Percentiles rank a stretch among this genome's conserved stretches.
Evolutionary conservation across 2,888 invertebrate genomes (phyloP).

Genomic region (Ochropleura plecta): DNA sequence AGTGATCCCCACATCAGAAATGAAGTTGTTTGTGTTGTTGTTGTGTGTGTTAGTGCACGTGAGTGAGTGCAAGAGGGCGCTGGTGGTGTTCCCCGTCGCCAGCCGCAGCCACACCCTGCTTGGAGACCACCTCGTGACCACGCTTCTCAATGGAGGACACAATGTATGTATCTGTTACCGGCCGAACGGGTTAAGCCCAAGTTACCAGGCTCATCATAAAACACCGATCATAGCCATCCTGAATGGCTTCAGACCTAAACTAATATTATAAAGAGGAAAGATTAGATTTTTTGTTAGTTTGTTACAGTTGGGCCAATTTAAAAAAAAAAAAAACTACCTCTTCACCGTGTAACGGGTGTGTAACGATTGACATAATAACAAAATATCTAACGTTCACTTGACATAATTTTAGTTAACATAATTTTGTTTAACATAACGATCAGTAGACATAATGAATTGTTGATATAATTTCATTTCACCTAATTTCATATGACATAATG

Average conservation of each 20-base stretch:
- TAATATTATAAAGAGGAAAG: too few relatives aligned
- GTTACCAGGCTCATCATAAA: not conserved
- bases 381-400: too few relatives aligned
- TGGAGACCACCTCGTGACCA: constrained; percentile 73
- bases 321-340: too few relatives aligned
- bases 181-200: not conserved
- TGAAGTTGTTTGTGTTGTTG: constrained; percentile 45
- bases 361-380: too few relatives aligned
- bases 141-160: constrained; percentile 73
- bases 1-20: not conserved
- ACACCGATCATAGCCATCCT: not conserved
- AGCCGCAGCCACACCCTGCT: constrained; percentile 71
- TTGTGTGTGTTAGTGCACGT: constrained; percentile 47
- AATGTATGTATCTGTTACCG: constrained; percentile 69
- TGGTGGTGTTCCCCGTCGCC: constrained; percentile 76
- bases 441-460: too few relatives aligned
- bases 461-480: too few relatives aligned
- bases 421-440: too few relatives aligned
- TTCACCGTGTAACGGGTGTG: too few relatives aligned
- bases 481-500: too few relatives aligned
- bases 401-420: too few relatives aligned
- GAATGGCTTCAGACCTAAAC: not conserved
- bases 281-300: too few relatives aligned
- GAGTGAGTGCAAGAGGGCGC: constrained; percentile 60
- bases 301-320: too few relatives aligned